A percentile compares a stretch with the other conserved stretches of the same genome.
These are phyloP conservation scores for Temnothorax rugatulus DNA, from an alignment of 2,888 invertebrate genomes.

Conservation along the genomic window DNA sequence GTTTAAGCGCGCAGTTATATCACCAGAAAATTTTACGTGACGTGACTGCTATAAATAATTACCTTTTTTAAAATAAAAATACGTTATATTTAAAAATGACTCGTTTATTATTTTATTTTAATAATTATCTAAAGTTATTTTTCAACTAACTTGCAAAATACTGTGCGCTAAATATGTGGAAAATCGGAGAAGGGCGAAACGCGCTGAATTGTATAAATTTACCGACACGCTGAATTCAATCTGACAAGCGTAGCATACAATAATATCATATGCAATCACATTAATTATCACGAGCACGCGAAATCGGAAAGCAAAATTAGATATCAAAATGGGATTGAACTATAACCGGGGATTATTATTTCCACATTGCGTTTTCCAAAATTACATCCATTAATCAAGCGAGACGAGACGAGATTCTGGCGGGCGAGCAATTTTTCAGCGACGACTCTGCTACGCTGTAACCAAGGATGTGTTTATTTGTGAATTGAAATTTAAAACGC, in stretches of 20 bases:
- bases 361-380: constrained; percentile 5
- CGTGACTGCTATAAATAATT: neutral
- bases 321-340: constrained; percentile 34
- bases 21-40: constrained; percentile 21
- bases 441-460: neutral
- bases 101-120: constrained; percentile 5
- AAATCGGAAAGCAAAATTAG: constrained; percentile 47
- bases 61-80: neutral
- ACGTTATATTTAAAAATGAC: neutral
- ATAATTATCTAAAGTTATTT: neutral
- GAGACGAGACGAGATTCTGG: neutral
- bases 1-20: constrained; percentile 21
- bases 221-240: constrained; percentile 18
- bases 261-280: constrained; percentile 46
- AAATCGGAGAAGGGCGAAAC: constrained; percentile 12
- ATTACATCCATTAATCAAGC: constrained; percentile 33
- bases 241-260: constrained; percentile 34
- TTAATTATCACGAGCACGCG: constrained; percentile 35
- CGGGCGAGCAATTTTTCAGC: constrained; percentile 27
- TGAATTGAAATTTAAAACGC: neutral
- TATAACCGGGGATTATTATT: constrained; percentile 27
- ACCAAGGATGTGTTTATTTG: constrained; percentile 32
- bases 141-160: neutral
- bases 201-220: constrained; percentile 26
- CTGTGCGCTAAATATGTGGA: neutral